A percentile compares a stretch with the other conserved stretches of the same genome.
phyloP scores from a whole-genome alignment of 2,888 invertebrate genomes.

The Pocota personata region DNA sequence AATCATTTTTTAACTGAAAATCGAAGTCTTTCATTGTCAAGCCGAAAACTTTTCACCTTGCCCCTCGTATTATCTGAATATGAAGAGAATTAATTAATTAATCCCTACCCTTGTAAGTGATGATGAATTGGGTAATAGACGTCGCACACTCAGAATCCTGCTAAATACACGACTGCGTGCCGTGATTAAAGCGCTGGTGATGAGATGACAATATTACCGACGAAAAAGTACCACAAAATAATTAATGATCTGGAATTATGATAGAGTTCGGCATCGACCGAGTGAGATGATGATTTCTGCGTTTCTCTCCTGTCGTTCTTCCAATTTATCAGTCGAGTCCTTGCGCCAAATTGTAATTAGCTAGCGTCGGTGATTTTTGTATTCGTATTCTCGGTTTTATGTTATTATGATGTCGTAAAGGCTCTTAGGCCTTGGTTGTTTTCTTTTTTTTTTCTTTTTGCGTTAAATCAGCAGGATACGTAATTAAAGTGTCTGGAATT shows the following conservation, averaged over 20 bases:
- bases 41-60: too few species aligned
- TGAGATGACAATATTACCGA: conserved; percentile 32
- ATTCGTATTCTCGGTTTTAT: conserved; percentile 49
- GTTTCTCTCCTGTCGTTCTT: background rate
- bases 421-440: background rate
- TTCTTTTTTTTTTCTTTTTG: conserved; percentile 1
- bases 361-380: conserved; percentile 40
- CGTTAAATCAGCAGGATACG: conserved; percentile 43
- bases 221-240: conserved; percentile 44
- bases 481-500: conserved; percentile 54
- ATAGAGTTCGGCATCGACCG: conserved; percentile 26
- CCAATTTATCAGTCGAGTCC: conserved; percentile 2
- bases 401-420: conserved; percentile 48
- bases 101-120: background rate
- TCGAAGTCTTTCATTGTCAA: too few species aligned
- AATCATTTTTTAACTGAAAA: too few species aligned
- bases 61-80: background rate
- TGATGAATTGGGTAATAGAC: conserved; percentile 2
- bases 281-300: background rate
- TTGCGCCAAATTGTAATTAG: conserved; percentile 48
- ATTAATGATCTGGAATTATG: conserved; percentile 70
- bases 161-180: background rate
- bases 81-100: conserved; percentile 13
- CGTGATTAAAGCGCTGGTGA: conserved; percentile 37
- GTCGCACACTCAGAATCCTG: conserved; percentile 1